Conservation (phyloP, 92 coral and sea anemone species). For the Parazoanthus swiftii region DNA sequence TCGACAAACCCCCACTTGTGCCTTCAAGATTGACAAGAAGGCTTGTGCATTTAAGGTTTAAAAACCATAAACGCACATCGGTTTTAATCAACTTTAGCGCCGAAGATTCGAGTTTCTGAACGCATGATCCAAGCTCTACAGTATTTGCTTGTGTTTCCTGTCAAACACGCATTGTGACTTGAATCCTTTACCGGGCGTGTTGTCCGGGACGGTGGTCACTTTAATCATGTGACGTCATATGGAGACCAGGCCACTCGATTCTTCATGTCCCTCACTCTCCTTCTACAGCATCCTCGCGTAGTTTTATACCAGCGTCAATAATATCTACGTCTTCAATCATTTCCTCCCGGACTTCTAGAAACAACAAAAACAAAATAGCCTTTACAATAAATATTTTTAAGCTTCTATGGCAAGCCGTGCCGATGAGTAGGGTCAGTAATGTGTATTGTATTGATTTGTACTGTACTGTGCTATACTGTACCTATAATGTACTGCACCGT, state of each 20-base stretch:
- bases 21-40: too few relatives aligned
- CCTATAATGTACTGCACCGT: too few relatives aligned
- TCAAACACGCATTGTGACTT: neutral
- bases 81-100: neutral
- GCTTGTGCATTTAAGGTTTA: too few relatives aligned
- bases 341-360: neutral
- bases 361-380: neutral
- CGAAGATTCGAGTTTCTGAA: too few relatives aligned
- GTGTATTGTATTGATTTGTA: too few relatives aligned
- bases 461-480: too few relatives aligned
- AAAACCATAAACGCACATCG: neutral
- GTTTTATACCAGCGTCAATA: constrained; percentile 39
- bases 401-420: too few relatives aligned
- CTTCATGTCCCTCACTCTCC: neutral
- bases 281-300: neutral
- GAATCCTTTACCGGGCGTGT: neutral
- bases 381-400: neutral
- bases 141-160: neutral
- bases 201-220: neutral
- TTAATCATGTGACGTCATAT: neutral
- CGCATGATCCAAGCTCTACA: too few relatives aligned
- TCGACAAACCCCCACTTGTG: neutral
- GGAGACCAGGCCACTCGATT: neutral
- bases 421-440: too few relatives aligned
- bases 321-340: constrained; percentile 28